Percentiles rank a stretch among this genome's conserved stretches.
Conservation (phyloP, 1,140 invertebrate species). For the Reticulitermes speratus region DNA sequence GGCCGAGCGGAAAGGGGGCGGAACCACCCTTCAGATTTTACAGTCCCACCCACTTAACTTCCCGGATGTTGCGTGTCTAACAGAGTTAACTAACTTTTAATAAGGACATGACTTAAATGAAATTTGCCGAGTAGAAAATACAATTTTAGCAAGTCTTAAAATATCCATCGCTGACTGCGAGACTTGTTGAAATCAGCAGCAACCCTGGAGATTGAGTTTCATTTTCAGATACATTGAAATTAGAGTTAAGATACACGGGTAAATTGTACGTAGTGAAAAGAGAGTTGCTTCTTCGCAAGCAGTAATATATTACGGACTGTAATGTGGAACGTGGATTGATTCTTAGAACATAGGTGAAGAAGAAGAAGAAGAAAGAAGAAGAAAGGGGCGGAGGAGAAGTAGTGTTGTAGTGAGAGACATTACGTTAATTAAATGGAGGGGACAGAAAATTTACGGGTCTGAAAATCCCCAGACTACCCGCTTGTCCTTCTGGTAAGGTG, state of each 20-base stretch:
- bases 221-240: not conserved
- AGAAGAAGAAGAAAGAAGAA: too few relatives aligned
- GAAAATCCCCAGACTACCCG: too few relatives aligned
- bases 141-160: not conserved
- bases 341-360: too few relatives aligned
- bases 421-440: too few relatives aligned
- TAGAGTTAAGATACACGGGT: not conserved
- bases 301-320: too few relatives aligned
- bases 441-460: too few relatives aligned
- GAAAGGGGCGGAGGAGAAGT: too few relatives aligned
- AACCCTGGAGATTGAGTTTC: not conserved
- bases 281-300: too few relatives aligned
- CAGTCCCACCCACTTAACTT: not conserved
- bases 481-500: too few relatives aligned
- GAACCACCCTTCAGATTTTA: slow-evolving; percentile 4
- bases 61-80: not conserved
- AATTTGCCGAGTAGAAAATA: not conserved
- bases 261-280: too few relatives aligned
- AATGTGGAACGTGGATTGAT: too few relatives aligned
- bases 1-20: not conserved
- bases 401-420: too few relatives aligned
- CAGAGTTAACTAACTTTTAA: not conserved
- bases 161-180: not conserved
- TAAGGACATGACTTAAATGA: not conserved
- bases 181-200: not conserved